These are phyloP conservation scores for Oostethus manadensis DNA, from an alignment of 2,113 vertebrate genomes.

Conservation along the genomic window DNA sequence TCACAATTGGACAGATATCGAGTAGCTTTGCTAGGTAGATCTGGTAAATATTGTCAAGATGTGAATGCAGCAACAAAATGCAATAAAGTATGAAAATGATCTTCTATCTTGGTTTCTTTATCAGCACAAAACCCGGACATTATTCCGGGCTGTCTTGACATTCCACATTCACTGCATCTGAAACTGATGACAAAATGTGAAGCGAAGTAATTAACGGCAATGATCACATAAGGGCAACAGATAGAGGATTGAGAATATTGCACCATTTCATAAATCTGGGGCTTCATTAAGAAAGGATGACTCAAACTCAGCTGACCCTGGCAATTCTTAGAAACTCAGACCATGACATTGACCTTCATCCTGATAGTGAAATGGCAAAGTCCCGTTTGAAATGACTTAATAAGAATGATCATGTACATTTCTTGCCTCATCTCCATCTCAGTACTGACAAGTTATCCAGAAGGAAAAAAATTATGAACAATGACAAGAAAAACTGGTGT, in stretches of 20 bases:
- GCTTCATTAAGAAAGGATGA: not conserved
- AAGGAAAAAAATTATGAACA: not conserved
- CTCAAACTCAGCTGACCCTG: not conserved
- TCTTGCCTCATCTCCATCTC: not conserved
- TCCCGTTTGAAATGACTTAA: not conserved
- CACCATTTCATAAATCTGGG: not conserved
- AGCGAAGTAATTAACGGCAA: not conserved
- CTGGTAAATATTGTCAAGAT: not conserved
- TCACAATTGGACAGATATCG: not conserved
- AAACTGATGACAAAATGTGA: not conserved
- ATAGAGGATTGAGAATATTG: not conserved
- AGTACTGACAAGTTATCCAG: not conserved
- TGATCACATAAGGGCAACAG: not conserved
- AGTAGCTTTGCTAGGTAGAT: not conserved
- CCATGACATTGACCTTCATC: slow-evolving; percentile 1
- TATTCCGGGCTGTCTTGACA: too few species aligned
- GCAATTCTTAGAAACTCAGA: not conserved
- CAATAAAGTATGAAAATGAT: too few species aligned
- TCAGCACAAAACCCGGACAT: too few species aligned
- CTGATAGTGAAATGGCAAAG: not conserved
- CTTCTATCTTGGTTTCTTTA: too few species aligned
- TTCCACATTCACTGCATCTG: too few species aligned
- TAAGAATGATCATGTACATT: not conserved
- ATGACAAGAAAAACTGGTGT: not conserved
- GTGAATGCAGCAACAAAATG: too few species aligned